These are phyloP conservation scores for Digitonthophagus gazella DNA, from an alignment of 2,888 invertebrate genomes.

Conservation along the genomic window DNA sequence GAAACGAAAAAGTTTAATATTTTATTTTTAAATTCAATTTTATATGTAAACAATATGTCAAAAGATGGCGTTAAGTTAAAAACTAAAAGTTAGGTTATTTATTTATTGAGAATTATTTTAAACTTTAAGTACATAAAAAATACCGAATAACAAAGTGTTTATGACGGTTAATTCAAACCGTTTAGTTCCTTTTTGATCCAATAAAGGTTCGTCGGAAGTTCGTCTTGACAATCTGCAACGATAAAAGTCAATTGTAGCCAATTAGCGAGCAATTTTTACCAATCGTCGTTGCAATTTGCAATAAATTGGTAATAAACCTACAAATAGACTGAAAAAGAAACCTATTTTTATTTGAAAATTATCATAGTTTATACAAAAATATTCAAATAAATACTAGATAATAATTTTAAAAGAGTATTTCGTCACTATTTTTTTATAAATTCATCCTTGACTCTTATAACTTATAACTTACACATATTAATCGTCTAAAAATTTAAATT, in stretches of 20 bases:
- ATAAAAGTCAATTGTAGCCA: neutral
- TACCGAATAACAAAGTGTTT: neutral
- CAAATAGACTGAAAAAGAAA: no score
- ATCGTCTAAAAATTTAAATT: no score
- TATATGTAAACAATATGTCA: no score
- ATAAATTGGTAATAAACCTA: no score
- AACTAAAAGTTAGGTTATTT: no score
- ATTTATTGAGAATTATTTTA: no score
- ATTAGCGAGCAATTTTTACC: neutral
- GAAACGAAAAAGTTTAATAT: no score
- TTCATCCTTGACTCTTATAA: neutral
- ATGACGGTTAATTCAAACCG: slow-evolving; percentile 6
- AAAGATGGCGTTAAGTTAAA: neutral
- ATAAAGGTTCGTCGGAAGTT: slow-evolving; percentile 2
- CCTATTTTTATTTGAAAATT: no score
- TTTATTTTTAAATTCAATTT: no score
- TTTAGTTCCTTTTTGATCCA: slow-evolving; percentile 10
- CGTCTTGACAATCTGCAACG: neutral
- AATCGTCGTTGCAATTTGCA: neutral
- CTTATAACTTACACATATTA: neutral
- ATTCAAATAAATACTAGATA: no score
- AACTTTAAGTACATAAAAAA: no score
- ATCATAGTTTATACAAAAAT: no score
- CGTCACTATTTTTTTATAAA: neutral
- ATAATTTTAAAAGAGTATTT: neutral